phyloP scores from a whole-genome alignment of 2,888 invertebrate genomes.

The Apamea crenata region DNA sequence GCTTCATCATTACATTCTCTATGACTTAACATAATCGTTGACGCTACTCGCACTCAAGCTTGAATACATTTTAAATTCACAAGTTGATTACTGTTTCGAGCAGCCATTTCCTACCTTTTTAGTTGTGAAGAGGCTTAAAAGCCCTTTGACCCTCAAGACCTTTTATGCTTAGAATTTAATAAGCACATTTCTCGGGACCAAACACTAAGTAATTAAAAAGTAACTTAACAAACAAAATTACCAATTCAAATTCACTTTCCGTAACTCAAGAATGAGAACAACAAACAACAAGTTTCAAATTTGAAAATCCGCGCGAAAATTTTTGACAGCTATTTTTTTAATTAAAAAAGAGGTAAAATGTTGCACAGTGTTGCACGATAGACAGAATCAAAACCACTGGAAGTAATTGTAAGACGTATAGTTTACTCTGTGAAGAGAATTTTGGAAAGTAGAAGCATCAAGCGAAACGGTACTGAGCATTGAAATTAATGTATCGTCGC shows the following conservation, averaged over 20 bases:
- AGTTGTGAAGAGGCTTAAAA: conserved; percentile 24
- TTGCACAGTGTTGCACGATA: conserved; percentile 64
- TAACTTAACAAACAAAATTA: conserved; percentile 55
- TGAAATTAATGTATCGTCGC: conserved; percentile 68
- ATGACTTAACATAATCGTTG: conserved; percentile 46
- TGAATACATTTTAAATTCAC: conserved; percentile 35
- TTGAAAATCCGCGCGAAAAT: conserved; percentile 60
- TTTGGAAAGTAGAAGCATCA: conserved; percentile 86
- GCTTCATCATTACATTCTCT: conserved; percentile 52
- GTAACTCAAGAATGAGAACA: conserved; percentile 60
- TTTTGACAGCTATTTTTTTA: conserved; percentile 61
- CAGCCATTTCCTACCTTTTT: conserved; percentile 49
- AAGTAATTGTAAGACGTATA: conserved; percentile 74
- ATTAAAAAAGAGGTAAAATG: conserved; percentile 57
- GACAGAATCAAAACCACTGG: conserved; percentile 76
- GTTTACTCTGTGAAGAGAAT: conserved; percentile 79
- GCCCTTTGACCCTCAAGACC: conserved; percentile 45
- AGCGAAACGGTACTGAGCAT: conserved; percentile 83
- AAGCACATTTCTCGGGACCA: conserved; percentile 46
- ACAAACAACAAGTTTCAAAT: conserved; percentile 58
- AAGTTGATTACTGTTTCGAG: conserved; percentile 8
- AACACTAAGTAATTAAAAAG: conserved; percentile 50
- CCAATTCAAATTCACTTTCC: conserved; percentile 57
- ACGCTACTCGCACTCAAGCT: conserved; percentile 22
- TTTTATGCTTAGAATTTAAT: conserved; percentile 52